These are phyloP conservation scores for Helicolenus hilgendorfi DNA, from an alignment of 2,797 vertebrate species.

Conservation along the genomic window DNA sequence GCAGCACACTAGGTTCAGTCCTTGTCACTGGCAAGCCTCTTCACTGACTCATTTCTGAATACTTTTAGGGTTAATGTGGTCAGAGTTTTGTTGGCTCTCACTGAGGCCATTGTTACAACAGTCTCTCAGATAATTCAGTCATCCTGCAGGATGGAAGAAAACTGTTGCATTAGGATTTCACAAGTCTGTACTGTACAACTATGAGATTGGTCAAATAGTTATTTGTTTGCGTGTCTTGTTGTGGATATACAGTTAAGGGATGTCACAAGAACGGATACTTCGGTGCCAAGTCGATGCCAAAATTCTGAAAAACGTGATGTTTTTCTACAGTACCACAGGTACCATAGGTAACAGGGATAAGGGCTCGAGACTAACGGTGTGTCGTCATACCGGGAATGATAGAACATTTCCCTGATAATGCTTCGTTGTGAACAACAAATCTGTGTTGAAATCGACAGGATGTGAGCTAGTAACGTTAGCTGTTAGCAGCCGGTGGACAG, in stretches of 20 bases:
- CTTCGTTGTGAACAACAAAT: neutral
- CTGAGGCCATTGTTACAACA: constrained; percentile 17
- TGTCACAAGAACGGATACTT: too few species aligned
- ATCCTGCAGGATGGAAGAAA: neutral
- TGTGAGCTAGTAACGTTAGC: too few species aligned
- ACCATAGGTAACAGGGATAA: too few species aligned
- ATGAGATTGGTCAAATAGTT: neutral
- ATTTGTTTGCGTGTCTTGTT: neutral
- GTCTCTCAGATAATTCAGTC: neutral
- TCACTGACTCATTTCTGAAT: constrained; percentile 23
- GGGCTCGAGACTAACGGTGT: too few species aligned
- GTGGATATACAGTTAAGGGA: neutral
- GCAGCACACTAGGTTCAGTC: neutral
- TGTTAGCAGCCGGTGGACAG: too few species aligned
- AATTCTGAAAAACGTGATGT: too few species aligned
- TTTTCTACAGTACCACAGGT: too few species aligned
- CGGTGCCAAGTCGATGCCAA: too few species aligned
- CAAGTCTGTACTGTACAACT: neutral
- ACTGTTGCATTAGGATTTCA: neutral
- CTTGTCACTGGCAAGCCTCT: constrained; percentile 38
- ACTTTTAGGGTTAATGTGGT: constrained; percentile 19
- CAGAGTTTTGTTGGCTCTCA: constrained; percentile 13
- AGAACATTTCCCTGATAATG: too few species aligned
- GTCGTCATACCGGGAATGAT: too few species aligned
- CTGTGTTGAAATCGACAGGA: too few species aligned